A percentile compares a stretch with the other conserved stretches of the same genome.
Conservation (phyloP, 2,797 vertebrate species). For the Hippocampus kuda region DNA sequence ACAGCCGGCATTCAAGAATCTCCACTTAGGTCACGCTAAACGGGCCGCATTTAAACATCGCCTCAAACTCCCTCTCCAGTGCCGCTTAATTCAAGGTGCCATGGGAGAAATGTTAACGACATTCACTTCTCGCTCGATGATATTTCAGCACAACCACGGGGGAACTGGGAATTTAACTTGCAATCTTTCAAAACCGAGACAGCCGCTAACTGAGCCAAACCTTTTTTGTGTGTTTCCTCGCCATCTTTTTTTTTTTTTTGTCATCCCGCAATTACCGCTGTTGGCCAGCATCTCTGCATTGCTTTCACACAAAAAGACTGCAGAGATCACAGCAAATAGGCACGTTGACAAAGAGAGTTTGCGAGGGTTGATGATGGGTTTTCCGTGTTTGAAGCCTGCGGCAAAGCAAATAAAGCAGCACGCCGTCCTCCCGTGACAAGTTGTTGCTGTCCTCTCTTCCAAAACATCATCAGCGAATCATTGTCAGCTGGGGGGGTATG, state of each 20-base stretch:
- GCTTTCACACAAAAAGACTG: background rate
- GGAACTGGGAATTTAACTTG: background rate
- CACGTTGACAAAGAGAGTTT: constrained; percentile 1
- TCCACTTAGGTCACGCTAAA: background rate
- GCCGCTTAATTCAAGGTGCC: constrained; percentile 3
- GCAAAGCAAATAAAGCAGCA: constrained; percentile 20
- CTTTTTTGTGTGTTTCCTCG: background rate
- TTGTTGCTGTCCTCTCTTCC: constrained; percentile 14
- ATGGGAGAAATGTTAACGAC: background rate
- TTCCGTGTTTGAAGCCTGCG: background rate
- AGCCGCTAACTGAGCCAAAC: constrained; percentile 1
- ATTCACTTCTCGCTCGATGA: background rate
- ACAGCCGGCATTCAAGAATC: background rate
- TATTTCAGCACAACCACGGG: background rate
- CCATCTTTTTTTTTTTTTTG: background rate
- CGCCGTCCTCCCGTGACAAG: constrained; percentile 13
- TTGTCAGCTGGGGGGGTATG: constrained; percentile 33
- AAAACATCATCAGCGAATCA: constrained; percentile 29
- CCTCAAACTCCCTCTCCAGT: background rate
- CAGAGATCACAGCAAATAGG: background rate
- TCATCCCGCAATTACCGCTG: background rate
- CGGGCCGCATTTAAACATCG: background rate
- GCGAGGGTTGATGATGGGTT: background rate
- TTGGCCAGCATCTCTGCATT: background rate
- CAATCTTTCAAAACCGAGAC: constrained; percentile 1